phyloP scores from a whole-genome alignment of 1,140 invertebrate species.

The Triops longicaudatus region DNA sequence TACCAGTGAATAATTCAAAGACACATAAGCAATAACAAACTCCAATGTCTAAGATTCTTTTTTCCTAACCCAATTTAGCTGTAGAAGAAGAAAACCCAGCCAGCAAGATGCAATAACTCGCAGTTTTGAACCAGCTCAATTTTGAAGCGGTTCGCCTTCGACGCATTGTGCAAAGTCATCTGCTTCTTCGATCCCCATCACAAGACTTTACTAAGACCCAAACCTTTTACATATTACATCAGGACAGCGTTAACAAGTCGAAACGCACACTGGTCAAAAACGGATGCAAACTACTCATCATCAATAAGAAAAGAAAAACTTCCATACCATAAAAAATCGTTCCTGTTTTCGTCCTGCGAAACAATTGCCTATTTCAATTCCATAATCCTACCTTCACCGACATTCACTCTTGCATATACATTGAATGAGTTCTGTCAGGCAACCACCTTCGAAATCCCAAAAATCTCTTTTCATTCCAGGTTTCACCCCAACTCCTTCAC shows the following conservation, averaged over 20 bases:
- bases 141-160: constrained; percentile 1
- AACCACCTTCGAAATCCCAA: background rate
- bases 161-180: constrained; percentile 2
- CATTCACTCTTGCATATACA: constrained; percentile 1
- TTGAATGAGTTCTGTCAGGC: background rate
- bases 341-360: background rate
- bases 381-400: background rate
- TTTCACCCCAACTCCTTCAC: too few relatives aligned
- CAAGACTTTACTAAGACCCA: background rate
- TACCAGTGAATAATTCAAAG: too few relatives aligned
- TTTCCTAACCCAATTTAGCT: background rate
- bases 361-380: background rate
- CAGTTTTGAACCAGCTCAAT: background rate
- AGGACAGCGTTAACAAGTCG: background rate
- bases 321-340: background rate
- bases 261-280: too few relatives aligned
- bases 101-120: background rate
- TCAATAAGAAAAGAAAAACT: background rate
- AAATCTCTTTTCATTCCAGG: too few relatives aligned
- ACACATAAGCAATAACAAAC: too few relatives aligned
- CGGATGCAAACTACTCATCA: background rate
- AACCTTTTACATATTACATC: background rate
- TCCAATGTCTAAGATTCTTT: too few relatives aligned
- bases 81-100: too few relatives aligned
- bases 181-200: background rate